Conservation (phyloP, 2,113 vertebrate genomes). For the Archocentrus centrarchus region DNA sequence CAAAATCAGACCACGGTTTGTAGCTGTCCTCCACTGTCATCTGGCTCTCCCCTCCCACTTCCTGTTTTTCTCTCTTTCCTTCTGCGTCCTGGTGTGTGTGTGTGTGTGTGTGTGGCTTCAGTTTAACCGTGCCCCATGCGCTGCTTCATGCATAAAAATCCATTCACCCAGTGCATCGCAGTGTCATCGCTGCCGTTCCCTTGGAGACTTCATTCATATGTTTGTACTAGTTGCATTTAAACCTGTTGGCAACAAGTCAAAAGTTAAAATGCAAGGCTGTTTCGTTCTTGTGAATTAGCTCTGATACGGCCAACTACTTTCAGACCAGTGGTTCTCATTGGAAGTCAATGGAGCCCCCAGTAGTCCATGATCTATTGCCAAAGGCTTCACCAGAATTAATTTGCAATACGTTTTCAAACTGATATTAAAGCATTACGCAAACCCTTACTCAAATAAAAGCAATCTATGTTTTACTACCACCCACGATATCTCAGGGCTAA, state of each 20-base stretch:
- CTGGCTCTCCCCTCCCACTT: constrained; percentile 48
- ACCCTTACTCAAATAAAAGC: neutral
- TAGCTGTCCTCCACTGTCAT: constrained; percentile 84
- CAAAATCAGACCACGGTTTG: constrained; percentile 99
- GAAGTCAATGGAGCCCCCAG: neutral
- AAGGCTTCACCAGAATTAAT: neutral
- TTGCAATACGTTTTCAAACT: neutral
- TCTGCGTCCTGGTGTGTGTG: constrained; percentile 85
- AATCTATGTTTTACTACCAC: neutral
- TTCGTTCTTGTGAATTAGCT: neutral
- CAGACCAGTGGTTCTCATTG: neutral
- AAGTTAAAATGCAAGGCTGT: constrained; percentile 21
- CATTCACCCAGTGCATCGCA: constrained; percentile 83
- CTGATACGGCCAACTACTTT: neutral
- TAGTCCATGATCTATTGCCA: neutral
- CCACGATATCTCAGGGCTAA: neutral
- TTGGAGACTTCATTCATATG: constrained; percentile 17
- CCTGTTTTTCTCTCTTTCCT: constrained; percentile 15
- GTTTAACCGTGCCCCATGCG: constrained; percentile 89
- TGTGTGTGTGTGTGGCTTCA: constrained; percentile 83
- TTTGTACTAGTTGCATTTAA: constrained; percentile 29
- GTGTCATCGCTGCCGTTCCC: constrained; percentile 49
- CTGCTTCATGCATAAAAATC: constrained; percentile 88
- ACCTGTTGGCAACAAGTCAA: neutral
- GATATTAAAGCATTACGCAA: too few species aligned